These are phyloP conservation scores for Leptopterna dolabrata DNA, from an alignment of 2,888 invertebrate genomes.

Conservation along the genomic window DNA sequence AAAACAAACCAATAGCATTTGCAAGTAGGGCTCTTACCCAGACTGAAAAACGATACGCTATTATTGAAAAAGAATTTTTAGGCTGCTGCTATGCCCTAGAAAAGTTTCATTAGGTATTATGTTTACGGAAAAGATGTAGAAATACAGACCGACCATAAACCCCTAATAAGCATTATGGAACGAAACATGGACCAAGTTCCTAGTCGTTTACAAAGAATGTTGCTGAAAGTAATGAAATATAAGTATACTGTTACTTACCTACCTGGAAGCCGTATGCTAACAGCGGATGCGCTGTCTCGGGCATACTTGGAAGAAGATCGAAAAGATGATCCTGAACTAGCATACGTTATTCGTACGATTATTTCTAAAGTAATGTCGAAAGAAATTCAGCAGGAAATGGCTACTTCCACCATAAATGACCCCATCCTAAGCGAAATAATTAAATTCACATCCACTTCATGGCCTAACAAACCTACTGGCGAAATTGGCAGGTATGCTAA, in stretches of 20 bases:
- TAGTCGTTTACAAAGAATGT: constrained; percentile 9
- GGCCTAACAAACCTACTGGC: background rate
- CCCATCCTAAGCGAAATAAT: background rate
- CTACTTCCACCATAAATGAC: background rate
- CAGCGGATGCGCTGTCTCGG: constrained; percentile 16
- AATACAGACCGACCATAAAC: constrained; percentile 33
- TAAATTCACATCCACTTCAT: background rate
- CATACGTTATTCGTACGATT: background rate
- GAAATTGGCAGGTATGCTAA: background rate
- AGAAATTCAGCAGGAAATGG: background rate
- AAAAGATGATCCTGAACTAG: constrained; percentile 11
- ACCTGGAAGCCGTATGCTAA: constrained; percentile 15
- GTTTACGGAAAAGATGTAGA: background rate
- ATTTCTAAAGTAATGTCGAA: background rate
- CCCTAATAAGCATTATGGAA: background rate
- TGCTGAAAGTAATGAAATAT: constrained; percentile 3
- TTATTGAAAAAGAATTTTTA: constrained; percentile 11
- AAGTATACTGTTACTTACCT: background rate
- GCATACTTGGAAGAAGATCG: background rate
- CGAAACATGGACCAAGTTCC: constrained; percentile 16
- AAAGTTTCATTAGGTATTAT: background rate
- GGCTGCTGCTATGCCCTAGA: constrained; percentile 20
- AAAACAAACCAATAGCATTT: constrained; percentile 10
- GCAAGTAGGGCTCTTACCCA: background rate
- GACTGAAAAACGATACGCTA: background rate